Conservation (phyloP, 2,797 vertebrate genomes). For the Sphenodon punctatus region DNA sequence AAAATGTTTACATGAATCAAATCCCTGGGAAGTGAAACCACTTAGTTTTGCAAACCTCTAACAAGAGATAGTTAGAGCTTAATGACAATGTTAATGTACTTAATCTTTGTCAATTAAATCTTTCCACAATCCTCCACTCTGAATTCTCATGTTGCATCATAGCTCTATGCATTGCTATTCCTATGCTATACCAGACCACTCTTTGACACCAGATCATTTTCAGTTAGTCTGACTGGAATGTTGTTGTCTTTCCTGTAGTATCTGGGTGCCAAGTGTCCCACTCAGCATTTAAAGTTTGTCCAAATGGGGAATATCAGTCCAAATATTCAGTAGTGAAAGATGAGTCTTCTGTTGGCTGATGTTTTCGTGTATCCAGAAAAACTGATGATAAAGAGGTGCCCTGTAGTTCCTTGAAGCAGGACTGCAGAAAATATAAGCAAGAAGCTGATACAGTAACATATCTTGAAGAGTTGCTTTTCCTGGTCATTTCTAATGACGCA, state of each 20-base stretch:
- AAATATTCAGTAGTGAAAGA: neutral
- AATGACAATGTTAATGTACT: neutral
- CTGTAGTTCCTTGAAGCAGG: neutral
- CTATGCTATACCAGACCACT: neutral
- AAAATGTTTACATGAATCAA: neutral
- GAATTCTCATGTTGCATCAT: neutral
- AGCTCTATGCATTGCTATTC: neutral
- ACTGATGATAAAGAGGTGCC: neutral
- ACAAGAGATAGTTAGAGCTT: no score
- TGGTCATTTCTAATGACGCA: conserved; percentile 9
- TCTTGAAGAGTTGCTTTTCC: conserved; percentile 13
- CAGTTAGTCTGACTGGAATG: neutral
- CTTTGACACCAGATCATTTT: neutral
- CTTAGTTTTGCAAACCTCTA: conserved; percentile 25
- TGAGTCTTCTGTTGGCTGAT: neutral
- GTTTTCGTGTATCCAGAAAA: neutral
- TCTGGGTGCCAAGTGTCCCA: neutral
- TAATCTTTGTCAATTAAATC: conserved; percentile 4
- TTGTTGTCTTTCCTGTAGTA: neutral
- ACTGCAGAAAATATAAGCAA: no score
- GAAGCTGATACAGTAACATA: neutral
- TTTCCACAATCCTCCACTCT: neutral
- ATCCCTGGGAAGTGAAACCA: neutral
- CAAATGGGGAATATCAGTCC: neutral
- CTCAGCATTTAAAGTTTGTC: no score